Evolutionary conservation across 2,888 invertebrate genomes (phyloP).

Genomic region (Neocrepidodera transversa): DNA sequence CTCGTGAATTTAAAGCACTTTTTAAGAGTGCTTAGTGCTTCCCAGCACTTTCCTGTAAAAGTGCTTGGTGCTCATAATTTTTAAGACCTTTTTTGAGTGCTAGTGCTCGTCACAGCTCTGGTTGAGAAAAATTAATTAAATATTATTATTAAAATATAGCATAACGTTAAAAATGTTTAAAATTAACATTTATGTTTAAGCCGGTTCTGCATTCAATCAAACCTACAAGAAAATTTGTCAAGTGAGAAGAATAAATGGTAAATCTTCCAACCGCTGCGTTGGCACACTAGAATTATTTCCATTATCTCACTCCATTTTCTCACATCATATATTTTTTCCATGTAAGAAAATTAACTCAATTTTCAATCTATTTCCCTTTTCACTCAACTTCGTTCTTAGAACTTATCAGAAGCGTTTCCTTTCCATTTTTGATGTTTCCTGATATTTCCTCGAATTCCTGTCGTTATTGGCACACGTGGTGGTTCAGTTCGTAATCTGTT

Average conservation of each 20-base stretch:
- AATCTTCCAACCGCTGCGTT: background rate
- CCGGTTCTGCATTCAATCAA: background rate
- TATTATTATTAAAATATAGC: no score
- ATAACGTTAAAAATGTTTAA: no score
- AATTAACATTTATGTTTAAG: background rate
- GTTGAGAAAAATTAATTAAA: no score
- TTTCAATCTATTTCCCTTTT: background rate
- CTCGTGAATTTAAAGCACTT: no score
- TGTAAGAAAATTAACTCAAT: conserved; percentile 6
- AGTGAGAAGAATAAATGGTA: conserved; percentile 1
- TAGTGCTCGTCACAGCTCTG: no score
- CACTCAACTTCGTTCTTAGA: background rate
- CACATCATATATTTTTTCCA: background rate
- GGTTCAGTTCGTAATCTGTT: background rate
- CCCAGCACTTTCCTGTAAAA: no score
- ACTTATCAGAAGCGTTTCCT: background rate
- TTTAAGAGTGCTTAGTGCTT: no score
- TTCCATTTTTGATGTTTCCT: background rate
- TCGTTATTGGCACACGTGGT: background rate
- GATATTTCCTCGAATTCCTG: background rate
- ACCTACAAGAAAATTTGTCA: background rate
- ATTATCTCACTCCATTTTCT: conserved; percentile 9
- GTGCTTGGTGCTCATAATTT: no score
- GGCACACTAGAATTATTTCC: conserved; percentile 3
- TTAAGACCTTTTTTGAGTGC: no score